Conservation (phyloP, 1,140 invertebrate species). For the Luehdorfia chinensis region DNA sequence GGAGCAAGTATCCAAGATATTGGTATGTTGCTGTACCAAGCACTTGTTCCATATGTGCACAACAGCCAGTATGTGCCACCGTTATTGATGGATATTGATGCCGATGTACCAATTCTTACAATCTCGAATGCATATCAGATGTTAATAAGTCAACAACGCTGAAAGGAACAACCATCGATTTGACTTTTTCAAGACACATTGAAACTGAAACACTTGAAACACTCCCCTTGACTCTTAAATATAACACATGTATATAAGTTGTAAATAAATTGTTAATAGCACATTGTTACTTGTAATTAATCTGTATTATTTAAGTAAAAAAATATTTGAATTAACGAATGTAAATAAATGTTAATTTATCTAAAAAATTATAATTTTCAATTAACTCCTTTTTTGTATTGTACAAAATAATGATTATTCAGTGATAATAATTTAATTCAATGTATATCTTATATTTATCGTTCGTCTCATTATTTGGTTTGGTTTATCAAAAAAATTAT, state of each 20-base stretch:
- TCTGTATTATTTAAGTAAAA: no score
- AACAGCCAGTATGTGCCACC: slow-evolving; percentile 31
- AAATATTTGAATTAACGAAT: no score
- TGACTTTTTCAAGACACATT: slow-evolving; percentile 29
- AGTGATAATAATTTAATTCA: no score
- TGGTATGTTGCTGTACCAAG: slow-evolving; percentile 24
- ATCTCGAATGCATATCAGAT: slow-evolving; percentile 25
- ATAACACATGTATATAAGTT: no score
- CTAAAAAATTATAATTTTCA: no score
- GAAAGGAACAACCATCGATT: slow-evolving; percentile 24
- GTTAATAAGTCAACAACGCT: slow-evolving; percentile 25
- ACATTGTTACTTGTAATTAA: no score
- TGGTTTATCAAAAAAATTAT: no score
- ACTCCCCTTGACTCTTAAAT: slow-evolving; percentile 9
- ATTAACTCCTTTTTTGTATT: no score
- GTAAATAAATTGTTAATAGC: no score
- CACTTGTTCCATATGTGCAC: slow-evolving; percentile 28
- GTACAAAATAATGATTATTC: no score
- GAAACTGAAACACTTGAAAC: slow-evolving; percentile 21
- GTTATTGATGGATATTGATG: slow-evolving; percentile 28
- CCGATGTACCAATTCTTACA: slow-evolving; percentile 27
- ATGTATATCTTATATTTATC: not conserved
- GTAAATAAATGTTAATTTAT: no score
- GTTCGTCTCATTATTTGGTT: no score
- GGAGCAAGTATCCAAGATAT: slow-evolving; percentile 27